Base-by-base conservation (phyloP, 2,113 vertebrate genomes). In the Plestiodon gilberti region DNA sequence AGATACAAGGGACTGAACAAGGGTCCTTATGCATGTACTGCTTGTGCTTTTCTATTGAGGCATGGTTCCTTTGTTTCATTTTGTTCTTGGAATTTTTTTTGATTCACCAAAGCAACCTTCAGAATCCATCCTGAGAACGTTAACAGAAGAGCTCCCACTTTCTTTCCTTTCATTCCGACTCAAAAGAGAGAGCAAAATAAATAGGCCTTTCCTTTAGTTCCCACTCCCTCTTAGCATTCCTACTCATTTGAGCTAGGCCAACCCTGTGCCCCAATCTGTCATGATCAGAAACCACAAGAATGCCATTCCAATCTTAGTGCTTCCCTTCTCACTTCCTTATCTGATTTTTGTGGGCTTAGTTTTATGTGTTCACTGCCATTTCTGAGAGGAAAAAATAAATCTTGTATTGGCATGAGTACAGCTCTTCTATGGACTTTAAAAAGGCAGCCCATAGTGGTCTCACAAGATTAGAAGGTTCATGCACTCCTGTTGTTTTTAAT, bases 341-440 rank as follows among this genome's bases (percentile, higher is more conserved):
- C 83, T 84, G 83, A 77, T 77, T 52, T 77, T 55, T 35, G 33
- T 35, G 61, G 74, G 14, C 69, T 84, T 38, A 65, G 13, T 84
- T 84, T 77, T 67, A 67, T 77, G n/a, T 35, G 40, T 77, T 84
- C 65, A 84, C n/a, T 38, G 61, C 74, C 43, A 77, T 84, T 84
- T 67, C 73, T 35, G 74, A 84, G 62, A 84, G 83, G 59, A 65
- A 84, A 77, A 84, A 33, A 84, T 77, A 84, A 84, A 76, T 77
- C 73, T 84, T 77, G 43, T 9, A 77, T 64, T 77, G 83, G 83
- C 73, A 77, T 67, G 62, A 77, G 83, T 55, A 84, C 43, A 84
- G 83, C 28, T 76, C 40, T 84, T 77, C 61, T 77, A 65, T 64
- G 33, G 74, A 55, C 61, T 65, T 77, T 15, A 52, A 55, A 84